Evolutionary conservation across 1,140 invertebrate species (phyloP).

Genomic region (Anoplophora glabripennis): DNA sequence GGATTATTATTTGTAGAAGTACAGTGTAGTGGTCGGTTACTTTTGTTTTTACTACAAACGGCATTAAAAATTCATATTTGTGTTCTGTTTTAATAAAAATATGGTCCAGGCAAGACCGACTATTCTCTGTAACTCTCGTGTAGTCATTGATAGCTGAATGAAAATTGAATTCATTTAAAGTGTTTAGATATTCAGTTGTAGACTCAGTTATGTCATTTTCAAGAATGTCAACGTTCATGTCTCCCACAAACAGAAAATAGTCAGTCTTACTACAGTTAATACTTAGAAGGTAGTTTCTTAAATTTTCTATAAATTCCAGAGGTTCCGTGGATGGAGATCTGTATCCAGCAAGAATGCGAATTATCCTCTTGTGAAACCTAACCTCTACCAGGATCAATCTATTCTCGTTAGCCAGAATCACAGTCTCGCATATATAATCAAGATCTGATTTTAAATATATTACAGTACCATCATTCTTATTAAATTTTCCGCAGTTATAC

Average conservation of each 20-base stretch:
- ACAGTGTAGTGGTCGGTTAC: slow-evolving; percentile 8
- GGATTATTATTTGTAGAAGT: slow-evolving; percentile 3
- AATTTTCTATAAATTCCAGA: slow-evolving; percentile 8
- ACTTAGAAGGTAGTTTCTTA: slow-evolving; percentile 3
- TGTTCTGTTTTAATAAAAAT: slow-evolving; percentile 9
- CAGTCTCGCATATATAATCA: neutral
- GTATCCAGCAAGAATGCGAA: slow-evolving; percentile 1
- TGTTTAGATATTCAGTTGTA: slow-evolving; percentile 9
- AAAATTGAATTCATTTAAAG: slow-evolving; percentile 4
- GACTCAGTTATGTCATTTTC: neutral
- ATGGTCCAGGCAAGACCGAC: slow-evolving; percentile 12
- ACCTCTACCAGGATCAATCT: neutral
- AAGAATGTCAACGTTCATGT: slow-evolving; percentile 9
- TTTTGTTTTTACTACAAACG: slow-evolving; percentile 5
- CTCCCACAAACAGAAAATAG: slow-evolving; percentile 5
- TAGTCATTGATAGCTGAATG: slow-evolving; percentile 5
- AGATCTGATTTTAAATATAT: slow-evolving; percentile 5
- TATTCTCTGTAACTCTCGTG: slow-evolving; percentile 10
- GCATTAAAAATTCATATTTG: neutral
- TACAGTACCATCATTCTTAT: slow-evolving; percentile 9
- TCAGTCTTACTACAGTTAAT: neutral
- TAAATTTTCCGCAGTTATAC: slow-evolving; percentile 1
- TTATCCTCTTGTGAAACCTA: neutral
- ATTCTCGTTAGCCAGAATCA: neutral
- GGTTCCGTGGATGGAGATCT: neutral